These are phyloP conservation scores for Drosophila sturtevanti DNA, from an alignment of 1,140 invertebrate species.

Conservation along the genomic window DNA sequence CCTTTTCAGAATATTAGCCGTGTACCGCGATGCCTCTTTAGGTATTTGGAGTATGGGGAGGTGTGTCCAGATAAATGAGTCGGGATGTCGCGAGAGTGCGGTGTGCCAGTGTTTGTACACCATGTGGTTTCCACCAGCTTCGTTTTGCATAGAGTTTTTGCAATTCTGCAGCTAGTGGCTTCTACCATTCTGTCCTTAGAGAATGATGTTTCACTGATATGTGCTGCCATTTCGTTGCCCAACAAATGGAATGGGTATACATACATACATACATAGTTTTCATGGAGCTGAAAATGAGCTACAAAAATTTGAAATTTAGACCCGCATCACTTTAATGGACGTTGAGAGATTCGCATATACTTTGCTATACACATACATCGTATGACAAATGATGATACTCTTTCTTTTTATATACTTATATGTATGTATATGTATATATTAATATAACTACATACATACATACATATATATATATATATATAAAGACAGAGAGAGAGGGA, in stretches of 20 bases:
- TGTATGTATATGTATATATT: not conserved
- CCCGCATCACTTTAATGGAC: constrained; percentile 1
- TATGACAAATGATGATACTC: not conserved
- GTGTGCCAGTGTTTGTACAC: not conserved
- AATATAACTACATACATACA: too few species aligned
- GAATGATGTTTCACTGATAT: too few species aligned
- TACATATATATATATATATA: too few species aligned
- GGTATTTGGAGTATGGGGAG: not conserved
- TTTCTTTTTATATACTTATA: not conserved
- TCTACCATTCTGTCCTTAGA: not conserved
- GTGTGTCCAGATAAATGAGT: not conserved
- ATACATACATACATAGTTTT: not conserved
- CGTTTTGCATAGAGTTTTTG: not conserved
- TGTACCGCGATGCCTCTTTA: not conserved
- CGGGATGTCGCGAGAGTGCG: not conserved
- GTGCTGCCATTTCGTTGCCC: too few species aligned
- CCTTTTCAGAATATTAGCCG: not conserved
- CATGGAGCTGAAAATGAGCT: not conserved
- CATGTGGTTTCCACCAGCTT: not conserved
- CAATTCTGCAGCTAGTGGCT: not conserved
- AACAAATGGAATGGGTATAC: too few species aligned
- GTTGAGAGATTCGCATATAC: not conserved
- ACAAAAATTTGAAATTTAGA: not conserved
- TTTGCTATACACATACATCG: not conserved
- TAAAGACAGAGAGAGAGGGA: too few species aligned